Base-by-base conservation (phyloP, 2,888 invertebrate genomes). In the Hemithea aestivaria region DNA sequence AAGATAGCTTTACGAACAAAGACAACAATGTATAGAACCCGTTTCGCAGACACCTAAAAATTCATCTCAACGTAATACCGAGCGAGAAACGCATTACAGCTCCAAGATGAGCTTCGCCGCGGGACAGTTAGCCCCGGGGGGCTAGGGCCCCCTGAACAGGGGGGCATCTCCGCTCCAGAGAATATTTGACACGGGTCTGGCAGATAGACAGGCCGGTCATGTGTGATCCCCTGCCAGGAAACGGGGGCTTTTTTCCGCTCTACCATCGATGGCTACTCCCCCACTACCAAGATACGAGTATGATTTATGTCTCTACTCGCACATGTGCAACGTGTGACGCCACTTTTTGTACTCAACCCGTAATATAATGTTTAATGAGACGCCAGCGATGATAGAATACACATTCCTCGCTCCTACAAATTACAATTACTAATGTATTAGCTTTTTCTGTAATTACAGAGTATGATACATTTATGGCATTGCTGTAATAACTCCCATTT, bases 171-270 rank as follows among this genome's bases (percentile, higher is more conserved):
- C 87, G 87, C 87, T 87, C 80, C 81, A 85, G 84, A 85, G 87
- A 81, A 85, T 87, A 87, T 87, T 87, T 87, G 87, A 87, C 85
- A 87, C 81, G 87, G 87, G 87, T 87, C 85, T 84, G 87, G 87
- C 87, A 85, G 87, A 87, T 85, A 85, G 87, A 87, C 87, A 85
- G 83, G 73, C 81, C 84, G 84, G 87, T 85, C 87, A 85, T 87
- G 87, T 87, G 87, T 87, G 87, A 85, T 85, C 83, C 81, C 79
- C 76, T 72, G 74, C 69, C 81, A 81, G 84, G 83, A 84, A 87
- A 75, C 74, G 75, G 75, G 81, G 74, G 70, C 69, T 87, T 87
- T 85, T 85, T 85, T 82, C 81, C 81, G 70, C 68, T 74, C 70
- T 69, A 75, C 70, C 77, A 77, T 83, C 81, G 79, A 82, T 76